These are phyloP conservation scores for Amblyopsis rosae DNA, from an alignment of 2,113 vertebrate genomes.

Conservation along the genomic window DNA sequence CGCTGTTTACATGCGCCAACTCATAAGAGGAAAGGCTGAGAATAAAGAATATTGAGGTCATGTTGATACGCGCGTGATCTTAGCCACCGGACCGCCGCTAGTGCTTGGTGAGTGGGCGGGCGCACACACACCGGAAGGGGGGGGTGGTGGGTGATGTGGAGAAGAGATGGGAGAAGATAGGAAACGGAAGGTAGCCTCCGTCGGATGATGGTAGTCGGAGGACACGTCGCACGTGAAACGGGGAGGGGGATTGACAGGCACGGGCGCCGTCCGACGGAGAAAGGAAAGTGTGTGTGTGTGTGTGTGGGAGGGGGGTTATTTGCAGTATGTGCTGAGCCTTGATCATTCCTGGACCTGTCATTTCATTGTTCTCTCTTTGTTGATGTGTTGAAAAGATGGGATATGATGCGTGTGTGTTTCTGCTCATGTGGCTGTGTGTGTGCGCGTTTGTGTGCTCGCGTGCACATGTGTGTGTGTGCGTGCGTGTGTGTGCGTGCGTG, in stretches of 20 bases:
- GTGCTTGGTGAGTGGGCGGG: not conserved
- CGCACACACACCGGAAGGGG: not conserved
- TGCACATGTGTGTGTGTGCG: conserved; percentile 27
- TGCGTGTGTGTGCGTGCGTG: conserved; percentile 27
- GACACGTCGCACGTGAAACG: not conserved
- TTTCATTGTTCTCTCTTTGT: conserved; percentile 50
- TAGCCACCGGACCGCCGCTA: too few relatives aligned
- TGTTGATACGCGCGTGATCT: too few relatives aligned
- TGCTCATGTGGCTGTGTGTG: conserved; percentile 8
- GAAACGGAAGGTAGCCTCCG: not conserved
- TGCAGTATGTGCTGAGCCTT: conserved; percentile 35
- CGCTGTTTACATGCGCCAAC: too few relatives aligned
- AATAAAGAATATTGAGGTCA: too few relatives aligned
- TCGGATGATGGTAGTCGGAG: not conserved
- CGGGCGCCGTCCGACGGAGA: conserved; percentile 5
- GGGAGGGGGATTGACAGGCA: conserved; percentile 6
- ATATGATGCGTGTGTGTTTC: conserved; percentile 14
- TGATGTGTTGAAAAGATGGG: conserved; percentile 60
- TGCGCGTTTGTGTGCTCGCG: conserved; percentile 12
- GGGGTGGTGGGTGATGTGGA: not conserved
- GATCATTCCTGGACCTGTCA: conserved; percentile 62
- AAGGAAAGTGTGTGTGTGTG: not conserved
- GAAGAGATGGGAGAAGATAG: not conserved
- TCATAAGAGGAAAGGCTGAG: too few relatives aligned
- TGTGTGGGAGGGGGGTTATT: conserved; percentile 14